phyloP scores from a whole-genome alignment of 2,888 invertebrate species.

The Drosophila acutilabella region DNA sequence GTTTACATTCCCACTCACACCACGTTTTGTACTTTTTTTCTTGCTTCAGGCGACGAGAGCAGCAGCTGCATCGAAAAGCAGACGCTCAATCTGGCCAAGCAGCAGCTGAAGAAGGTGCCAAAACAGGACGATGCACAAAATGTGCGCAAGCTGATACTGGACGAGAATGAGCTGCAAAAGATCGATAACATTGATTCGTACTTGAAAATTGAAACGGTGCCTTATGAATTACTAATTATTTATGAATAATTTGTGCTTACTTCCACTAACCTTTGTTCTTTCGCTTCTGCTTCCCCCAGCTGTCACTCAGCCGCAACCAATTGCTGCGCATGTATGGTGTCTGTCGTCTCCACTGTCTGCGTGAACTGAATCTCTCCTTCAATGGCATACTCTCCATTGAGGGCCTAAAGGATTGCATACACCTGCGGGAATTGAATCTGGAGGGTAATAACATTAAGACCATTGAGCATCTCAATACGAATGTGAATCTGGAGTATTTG shows the following conservation, averaged over 20 bases:
- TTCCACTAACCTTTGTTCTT: background rate
- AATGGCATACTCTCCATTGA: constrained; percentile 96
- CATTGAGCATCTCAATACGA: constrained; percentile 95
- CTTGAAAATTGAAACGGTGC: constrained; percentile 91
- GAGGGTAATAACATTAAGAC: constrained; percentile 96
- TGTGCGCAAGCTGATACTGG: constrained; percentile 90
- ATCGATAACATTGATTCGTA: constrained; percentile 95
- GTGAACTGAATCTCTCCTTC: constrained; percentile 93
- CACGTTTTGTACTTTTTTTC: background rate
- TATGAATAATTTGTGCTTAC: background rate
- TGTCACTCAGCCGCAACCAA: constrained; percentile 94
- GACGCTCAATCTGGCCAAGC: constrained; percentile 91
- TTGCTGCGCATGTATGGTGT: constrained; percentile 95
- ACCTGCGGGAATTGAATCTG: constrained; percentile 92
- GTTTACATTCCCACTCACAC: constrained; percentile 21
- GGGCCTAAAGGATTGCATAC: constrained; percentile 93
- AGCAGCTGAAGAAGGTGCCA: constrained; percentile 93
- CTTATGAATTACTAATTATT: constrained; percentile 36
- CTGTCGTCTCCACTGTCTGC: constrained; percentile 91
- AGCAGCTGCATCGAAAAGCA: constrained; percentile 68
- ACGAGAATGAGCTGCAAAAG: constrained; percentile 94
- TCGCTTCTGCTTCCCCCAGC: constrained; percentile 86
- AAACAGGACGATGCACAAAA: constrained; percentile 89
- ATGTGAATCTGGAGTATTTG: constrained; percentile 91
- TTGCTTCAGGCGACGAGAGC: constrained; percentile 81